A percentile compares a stretch with the other conserved stretches of the same genome.
Evolutionary conservation across 2,888 invertebrate genomes (phyloP).

Genomic region (Anorthoa munda): DNA sequence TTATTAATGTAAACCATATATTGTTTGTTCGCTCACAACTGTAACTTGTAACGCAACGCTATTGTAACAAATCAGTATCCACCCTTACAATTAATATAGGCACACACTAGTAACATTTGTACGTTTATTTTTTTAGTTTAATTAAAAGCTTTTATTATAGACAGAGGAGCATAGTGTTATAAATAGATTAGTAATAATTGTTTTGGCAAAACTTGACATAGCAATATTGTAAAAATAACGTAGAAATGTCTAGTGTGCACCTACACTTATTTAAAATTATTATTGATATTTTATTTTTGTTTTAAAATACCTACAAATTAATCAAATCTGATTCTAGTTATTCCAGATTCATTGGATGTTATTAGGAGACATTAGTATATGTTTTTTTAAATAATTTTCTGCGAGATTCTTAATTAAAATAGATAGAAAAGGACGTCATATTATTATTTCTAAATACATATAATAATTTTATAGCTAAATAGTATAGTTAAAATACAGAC

Average conservation of each 20-base stretch:
- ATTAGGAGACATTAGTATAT: conserved; percentile 13
- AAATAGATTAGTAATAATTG: conserved; percentile 16
- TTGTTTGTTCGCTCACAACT: not conserved
- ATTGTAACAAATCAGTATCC: conserved; percentile 20
- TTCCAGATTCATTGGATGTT: conserved; percentile 51
- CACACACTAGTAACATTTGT: conserved; percentile 31
- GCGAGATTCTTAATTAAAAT: conserved; percentile 60
- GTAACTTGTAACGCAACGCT: conserved; percentile 21
- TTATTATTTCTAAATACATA: conserved; percentile 22
- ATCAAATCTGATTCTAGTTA: conserved; percentile 34
- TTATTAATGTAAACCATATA: not conserved
- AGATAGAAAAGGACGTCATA: conserved; percentile 67
- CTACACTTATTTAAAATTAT: conserved; percentile 34
- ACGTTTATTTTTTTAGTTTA: not conserved
- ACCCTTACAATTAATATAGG: conserved; percentile 31
- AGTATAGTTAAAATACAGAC: conserved; percentile 12
- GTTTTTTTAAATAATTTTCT: conserved; percentile 12
- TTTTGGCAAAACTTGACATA: conserved; percentile 56
- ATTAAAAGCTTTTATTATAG: not conserved
- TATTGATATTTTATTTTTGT: conserved; percentile 49
- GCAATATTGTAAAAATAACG: conserved; percentile 16
- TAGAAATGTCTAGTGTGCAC: conserved; percentile 39
- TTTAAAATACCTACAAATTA: conserved; percentile 48
- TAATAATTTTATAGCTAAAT: conserved; percentile 17
- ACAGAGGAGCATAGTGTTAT: not conserved